A percentile compares a stretch with the other conserved stretches of the same genome.
phyloP scores from a whole-genome alignment of 1,140 invertebrate species.

The Drosophila asahinai region DNA sequence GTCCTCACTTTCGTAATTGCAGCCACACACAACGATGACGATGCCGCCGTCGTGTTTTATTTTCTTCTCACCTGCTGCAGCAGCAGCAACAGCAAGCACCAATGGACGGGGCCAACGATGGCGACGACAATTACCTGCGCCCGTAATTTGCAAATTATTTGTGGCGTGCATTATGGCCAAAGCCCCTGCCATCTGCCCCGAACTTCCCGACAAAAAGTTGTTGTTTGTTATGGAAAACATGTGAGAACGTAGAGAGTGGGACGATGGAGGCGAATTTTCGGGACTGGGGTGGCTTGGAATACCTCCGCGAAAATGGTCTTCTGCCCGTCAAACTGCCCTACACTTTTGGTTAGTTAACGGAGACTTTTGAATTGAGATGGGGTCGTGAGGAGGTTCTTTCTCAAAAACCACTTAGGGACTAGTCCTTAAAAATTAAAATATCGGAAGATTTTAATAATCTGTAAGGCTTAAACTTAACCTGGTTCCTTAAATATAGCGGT shows the following conservation, averaged over 20 bases:
- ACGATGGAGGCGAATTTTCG: not conserved
- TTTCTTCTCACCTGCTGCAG: slow-evolving; percentile 53
- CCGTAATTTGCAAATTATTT: slow-evolving; percentile 74
- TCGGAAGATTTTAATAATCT: no score
- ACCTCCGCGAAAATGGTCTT: slow-evolving; percentile 37
- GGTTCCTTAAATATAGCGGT: not conserved
- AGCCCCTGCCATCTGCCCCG: slow-evolving; percentile 5
- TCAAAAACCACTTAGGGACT: no score
- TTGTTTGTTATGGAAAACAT: slow-evolving; percentile 64
- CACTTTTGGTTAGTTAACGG: slow-evolving; percentile 31
- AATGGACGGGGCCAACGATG: slow-evolving; percentile 3
- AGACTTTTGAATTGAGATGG: slow-evolving; percentile 1
- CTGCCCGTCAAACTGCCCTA: slow-evolving; percentile 7
- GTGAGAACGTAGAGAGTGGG: slow-evolving; percentile 33
- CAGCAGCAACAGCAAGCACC: slow-evolving; percentile 15
- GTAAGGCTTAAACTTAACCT: no score
- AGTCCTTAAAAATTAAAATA: no score
- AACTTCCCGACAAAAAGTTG: slow-evolving; percentile 29
- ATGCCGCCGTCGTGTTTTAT: slow-evolving; percentile 32
- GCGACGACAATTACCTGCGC: slow-evolving; percentile 65
- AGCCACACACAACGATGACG: slow-evolving; percentile 24
- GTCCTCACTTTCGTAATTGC: slow-evolving; percentile 40
- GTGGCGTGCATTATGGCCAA: slow-evolving; percentile 49
- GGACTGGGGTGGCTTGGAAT: slow-evolving; percentile 5
- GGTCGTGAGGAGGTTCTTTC: no score